A percentile compares a stretch with the other conserved stretches of the same genome.
Evolutionary conservation across 1,140 invertebrate genomes (phyloP).

Genomic region (Anoplolepis gracilipes): DNA sequence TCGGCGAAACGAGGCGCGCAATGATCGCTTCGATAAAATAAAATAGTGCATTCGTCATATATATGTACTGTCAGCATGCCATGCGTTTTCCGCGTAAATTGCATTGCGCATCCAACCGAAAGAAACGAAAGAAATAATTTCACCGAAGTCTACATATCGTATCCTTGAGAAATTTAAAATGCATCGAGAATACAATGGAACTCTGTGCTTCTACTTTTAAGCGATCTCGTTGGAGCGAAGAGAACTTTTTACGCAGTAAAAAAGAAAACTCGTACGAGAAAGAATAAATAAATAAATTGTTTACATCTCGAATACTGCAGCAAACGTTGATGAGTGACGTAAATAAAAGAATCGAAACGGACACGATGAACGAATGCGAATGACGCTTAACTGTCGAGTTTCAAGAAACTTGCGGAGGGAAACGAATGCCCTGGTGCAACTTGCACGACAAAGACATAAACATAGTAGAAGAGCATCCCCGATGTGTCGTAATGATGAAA

Average conservation of each 20-base stretch:
- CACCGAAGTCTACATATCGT: not conserved
- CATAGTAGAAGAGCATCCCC: slow-evolving; percentile 9
- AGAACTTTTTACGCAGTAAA: not conserved
- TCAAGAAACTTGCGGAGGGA: not conserved
- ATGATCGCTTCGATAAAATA: slow-evolving; percentile 17
- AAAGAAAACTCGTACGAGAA: not conserved
- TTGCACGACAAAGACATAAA: slow-evolving; percentile 31
- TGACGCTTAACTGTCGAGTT: not conserved
- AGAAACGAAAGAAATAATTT: slow-evolving; percentile 14
- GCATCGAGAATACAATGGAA: not conserved
- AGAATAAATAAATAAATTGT: slow-evolving; percentile 28
- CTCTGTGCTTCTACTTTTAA: not conserved
- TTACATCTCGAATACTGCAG: not conserved
- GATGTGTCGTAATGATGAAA: slow-evolving; percentile 23
- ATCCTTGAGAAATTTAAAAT: not conserved
- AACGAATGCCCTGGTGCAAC: not conserved
- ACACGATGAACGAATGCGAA: slow-evolving; percentile 19
- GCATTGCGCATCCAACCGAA: slow-evolving; percentile 17
- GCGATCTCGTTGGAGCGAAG: not conserved
- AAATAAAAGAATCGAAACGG: slow-evolving; percentile 34
- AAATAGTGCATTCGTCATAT: slow-evolving; percentile 32
- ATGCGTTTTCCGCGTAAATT: slow-evolving; percentile 33
- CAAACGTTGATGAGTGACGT: not conserved
- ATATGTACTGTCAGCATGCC: slow-evolving; percentile 16
- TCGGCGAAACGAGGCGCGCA: not conserved